These are phyloP conservation scores for Lycaon pictus DNA, from an alignment of 2,113 vertebrate species.

Conservation along the genomic window DNA sequence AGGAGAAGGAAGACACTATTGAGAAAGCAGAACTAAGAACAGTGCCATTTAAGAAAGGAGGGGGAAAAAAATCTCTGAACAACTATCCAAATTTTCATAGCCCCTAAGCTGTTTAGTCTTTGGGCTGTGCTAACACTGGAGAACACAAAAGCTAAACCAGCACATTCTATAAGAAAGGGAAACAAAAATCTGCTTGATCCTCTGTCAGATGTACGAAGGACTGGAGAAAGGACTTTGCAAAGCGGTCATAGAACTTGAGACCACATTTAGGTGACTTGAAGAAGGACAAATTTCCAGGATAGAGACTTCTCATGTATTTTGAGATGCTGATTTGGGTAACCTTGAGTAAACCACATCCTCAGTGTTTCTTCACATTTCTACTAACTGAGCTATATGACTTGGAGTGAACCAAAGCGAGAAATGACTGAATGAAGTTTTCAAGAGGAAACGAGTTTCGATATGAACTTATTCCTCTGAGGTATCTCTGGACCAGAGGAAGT, in stretches of 20 bases:
- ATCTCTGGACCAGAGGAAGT: not conserved
- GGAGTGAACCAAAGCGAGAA: not conserved
- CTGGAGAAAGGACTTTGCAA: not conserved
- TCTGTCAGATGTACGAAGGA: not conserved
- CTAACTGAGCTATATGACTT: not conserved
- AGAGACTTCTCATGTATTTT: not conserved
- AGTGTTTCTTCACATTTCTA: not conserved
- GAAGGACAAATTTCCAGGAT: not conserved
- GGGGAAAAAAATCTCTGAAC: not conserved
- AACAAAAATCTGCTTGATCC: not conserved
- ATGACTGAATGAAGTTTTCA: not conserved
- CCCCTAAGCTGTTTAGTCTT: not conserved
- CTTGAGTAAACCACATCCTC: not conserved
- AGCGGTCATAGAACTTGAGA: not conserved
- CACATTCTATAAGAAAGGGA: not conserved
- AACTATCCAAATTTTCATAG: not conserved
- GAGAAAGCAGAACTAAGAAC: not conserved
- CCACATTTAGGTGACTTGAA: not conserved
- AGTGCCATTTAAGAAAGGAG: not conserved
- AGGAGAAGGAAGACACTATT: not conserved
- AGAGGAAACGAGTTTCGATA: not conserved
- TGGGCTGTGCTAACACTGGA: not conserved
- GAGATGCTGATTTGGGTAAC: not conserved
- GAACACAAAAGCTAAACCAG: not conserved
- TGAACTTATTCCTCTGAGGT: not conserved